These are phyloP conservation scores for Malthinus seriepunctatus DNA, from an alignment of 2,888 invertebrate species.

Conservation along the genomic window DNA sequence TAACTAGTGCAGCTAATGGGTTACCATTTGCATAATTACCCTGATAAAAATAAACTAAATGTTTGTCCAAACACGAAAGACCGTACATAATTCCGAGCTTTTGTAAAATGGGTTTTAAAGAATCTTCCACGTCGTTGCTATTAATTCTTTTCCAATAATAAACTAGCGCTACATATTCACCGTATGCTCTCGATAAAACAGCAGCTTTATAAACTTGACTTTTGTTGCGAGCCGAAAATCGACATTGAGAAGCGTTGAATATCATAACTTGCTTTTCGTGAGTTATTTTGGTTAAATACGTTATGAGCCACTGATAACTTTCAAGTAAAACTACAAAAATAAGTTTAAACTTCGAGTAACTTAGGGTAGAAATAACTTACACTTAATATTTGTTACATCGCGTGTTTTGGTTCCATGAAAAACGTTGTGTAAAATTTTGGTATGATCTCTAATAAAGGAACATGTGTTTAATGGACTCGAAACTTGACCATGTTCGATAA, in stretches of 20 bases:
- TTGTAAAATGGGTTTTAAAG: conserved; percentile 53
- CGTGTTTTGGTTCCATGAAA: conserved; percentile 44
- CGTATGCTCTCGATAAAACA: conserved; percentile 75
- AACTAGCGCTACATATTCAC: conserved; percentile 67
- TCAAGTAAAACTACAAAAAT: conserved; percentile 65
- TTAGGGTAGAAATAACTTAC: conserved; percentile 43
- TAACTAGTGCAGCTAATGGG: conserved; percentile 62
- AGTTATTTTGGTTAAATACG: conserved; percentile 75
- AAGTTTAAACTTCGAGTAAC: not conserved
- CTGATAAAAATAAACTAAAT: conserved; percentile 65
- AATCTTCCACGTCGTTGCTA: conserved; percentile 45
- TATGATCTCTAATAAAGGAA: conserved; percentile 64
- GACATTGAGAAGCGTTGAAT: conserved; percentile 59
- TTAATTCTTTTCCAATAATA: conserved; percentile 59
- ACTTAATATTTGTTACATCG: conserved; percentile 49
- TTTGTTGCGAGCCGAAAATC: conserved; percentile 77
- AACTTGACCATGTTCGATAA: conserved; percentile 53
- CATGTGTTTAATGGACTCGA: conserved; percentile 74
- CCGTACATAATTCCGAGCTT: conserved; percentile 62
- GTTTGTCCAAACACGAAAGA: conserved; percentile 62
- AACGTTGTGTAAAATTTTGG: conserved; percentile 54
- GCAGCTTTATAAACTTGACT: conserved; percentile 82
- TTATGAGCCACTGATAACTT: conserved; percentile 83
- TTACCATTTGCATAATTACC: conserved; percentile 52
- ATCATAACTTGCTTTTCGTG: conserved; percentile 63